phyloP scores from a whole-genome alignment of 2,113 vertebrate genomes.

The Bombycilla garrulus region DNA sequence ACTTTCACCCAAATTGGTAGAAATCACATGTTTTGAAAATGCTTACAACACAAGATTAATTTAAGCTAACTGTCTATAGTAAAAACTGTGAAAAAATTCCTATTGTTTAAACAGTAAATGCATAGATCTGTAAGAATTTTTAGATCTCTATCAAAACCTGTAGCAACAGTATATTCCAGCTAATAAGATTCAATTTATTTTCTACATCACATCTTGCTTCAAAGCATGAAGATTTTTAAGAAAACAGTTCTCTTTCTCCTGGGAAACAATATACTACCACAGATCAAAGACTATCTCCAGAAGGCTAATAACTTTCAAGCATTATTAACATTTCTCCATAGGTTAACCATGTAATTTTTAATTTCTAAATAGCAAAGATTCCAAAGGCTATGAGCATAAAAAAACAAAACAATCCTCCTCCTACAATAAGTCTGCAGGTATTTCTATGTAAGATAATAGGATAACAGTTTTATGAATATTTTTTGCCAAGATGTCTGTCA shows the following conservation, averaged over 20 bases:
- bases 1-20: not conserved
- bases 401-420: not conserved
- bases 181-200: not conserved
- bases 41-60: not conserved
- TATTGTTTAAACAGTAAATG: not conserved
- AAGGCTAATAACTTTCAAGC: not conserved
- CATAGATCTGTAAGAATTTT: not conserved
- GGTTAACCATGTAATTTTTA: not conserved
- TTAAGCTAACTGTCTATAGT: not conserved
- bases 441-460: not conserved
- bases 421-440: not conserved
- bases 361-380: not conserved
- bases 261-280: not conserved
- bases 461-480: not conserved
- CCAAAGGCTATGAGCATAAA: not conserved
- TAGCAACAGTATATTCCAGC: not conserved
- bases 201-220: not conserved
- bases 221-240: not conserved
- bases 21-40: not conserved
- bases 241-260: not conserved
- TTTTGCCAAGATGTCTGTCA: not conserved
- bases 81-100: not conserved
- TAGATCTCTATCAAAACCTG: not conserved
- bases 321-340: not conserved
- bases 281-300: not conserved